These are phyloP conservation scores for Apis dorsata DNA, from an alignment of 1,140 invertebrate species.

Conservation along the genomic window DNA sequence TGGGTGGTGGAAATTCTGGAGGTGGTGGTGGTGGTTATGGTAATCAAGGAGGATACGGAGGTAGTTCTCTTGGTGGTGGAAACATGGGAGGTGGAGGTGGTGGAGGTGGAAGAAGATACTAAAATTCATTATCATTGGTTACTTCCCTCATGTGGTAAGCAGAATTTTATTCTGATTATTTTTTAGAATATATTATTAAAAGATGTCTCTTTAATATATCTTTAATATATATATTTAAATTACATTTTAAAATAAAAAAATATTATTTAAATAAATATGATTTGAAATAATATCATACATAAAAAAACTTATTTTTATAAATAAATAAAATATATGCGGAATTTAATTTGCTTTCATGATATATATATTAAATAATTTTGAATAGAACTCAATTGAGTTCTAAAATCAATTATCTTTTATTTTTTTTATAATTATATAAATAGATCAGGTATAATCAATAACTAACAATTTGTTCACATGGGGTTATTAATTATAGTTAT, in stretches of 20 bases:
- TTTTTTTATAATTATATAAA: background rate
- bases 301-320: background rate
- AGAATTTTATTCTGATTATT: conserved; percentile 14
- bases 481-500: background rate
- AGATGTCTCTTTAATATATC: background rate
- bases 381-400: background rate
- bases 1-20: conserved; percentile 78
- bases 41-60: conserved; percentile 76
- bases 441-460: background rate
- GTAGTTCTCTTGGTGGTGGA: conserved; percentile 73
- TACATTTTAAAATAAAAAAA: background rate
- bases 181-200: conserved; percentile 16
- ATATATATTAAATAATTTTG: background rate
- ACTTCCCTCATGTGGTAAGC: conserved; percentile 72
- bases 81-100: conserved; percentile 73
- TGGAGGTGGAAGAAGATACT: conserved; percentile 75
- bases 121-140: conserved; percentile 48
- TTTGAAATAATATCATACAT: background rate
- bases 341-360: conserved; percentile 9
- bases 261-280: background rate
- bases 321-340: background rate
- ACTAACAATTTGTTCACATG: background rate
- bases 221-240: background rate
- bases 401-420: background rate
- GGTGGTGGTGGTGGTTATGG: conserved; percentile 80